Evolutionary conservation across 2,113 vertebrate species (phyloP).

Genomic region (Rhipidura dahli): DNA sequence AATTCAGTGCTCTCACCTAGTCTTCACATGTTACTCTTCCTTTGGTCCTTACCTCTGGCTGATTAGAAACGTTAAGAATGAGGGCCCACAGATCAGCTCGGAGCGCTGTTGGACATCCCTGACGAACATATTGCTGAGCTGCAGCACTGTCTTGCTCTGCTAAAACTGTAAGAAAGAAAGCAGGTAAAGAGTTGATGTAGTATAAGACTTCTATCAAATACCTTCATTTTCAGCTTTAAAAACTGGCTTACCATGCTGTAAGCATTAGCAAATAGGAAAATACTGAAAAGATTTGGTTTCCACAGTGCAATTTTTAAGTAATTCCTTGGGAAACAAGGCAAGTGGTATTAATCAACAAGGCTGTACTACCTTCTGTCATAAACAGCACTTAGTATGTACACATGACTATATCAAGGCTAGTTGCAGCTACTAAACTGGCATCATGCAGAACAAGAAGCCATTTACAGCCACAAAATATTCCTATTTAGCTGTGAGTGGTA

Average conservation of each 20-base stretch:
- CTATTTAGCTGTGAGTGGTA: not conserved
- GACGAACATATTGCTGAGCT: conserved; percentile 92
- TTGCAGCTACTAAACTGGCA: not conserved
- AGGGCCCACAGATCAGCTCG: conserved; percentile 92
- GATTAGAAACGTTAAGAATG: conserved; percentile 88
- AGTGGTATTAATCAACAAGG: not conserved
- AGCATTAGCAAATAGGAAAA: not conserved
- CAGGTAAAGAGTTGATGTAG: not conserved
- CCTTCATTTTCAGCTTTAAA: not conserved
- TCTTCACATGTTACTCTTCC: not conserved
- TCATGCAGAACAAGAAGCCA: not conserved
- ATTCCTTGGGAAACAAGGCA: not conserved
- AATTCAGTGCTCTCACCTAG: not conserved
- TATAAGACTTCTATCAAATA: not conserved
- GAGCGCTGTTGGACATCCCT: conserved; percentile 91
- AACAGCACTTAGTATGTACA: not conserved
- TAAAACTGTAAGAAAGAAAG: conserved; percentile 77
- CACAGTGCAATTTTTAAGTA: not conserved
- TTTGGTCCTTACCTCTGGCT: conserved; percentile 84
- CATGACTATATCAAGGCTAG: not conserved
- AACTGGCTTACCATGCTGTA: not conserved
- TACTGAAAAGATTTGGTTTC: not conserved
- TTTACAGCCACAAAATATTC: not conserved
- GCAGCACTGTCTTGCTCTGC: conserved; percentile 89
- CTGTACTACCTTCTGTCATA: not conserved